Evolutionary conservation across 1,140 invertebrate species (phyloP), one percentile per base, ranked within the genome.

Genomic region (Cardiocondyla obscurior): DNA sequence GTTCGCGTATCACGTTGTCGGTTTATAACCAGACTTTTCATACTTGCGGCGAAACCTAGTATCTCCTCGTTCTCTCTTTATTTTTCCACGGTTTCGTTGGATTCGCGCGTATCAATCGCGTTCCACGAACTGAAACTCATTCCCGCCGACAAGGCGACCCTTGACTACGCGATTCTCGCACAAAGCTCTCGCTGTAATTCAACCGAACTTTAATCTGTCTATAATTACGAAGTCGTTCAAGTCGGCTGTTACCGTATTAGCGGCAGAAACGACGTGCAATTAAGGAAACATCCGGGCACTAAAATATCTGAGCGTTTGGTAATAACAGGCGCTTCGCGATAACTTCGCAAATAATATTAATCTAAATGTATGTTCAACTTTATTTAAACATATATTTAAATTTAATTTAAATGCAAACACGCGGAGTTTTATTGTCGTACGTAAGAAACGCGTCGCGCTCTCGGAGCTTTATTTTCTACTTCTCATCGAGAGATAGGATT

Each of bases 1-100:
- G 74, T 39, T 79, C 74, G 33, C 62, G 22, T 53, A 67, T 79
- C 74, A 79, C 74, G 74, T 79, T 79, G 62, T 79, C 74, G 62
- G 46, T 79, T 79, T 69, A 79, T 79, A 79, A 79, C 74, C 62
- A 69, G 74, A 55, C 74, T 79, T 69, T 67, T 79, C 49, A 69
- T 79, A 64, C 22, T 12, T 28, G 6, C 22, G 16, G 8, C 14
- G n/a, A n/a, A 36, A 2, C 25, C 33, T 10, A 53, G 46, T 79
- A 39, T 67, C 60, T 28, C 6, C 25, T 36, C 30, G 44, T 51
- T 73, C 25, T 25, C 30, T 10, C 16, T n/a, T 30, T n/a, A n/a
- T n/a, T n/a, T n/a, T n/a, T 30, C 8, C 12, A 4, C 12, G 30
- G 0, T 46, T 76, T 62, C 25, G 62, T 12, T 25, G 16, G 10